Evolutionary conservation across 2,888 invertebrate species (phyloP).

Genomic region (Odontocolon sp.): DNA sequence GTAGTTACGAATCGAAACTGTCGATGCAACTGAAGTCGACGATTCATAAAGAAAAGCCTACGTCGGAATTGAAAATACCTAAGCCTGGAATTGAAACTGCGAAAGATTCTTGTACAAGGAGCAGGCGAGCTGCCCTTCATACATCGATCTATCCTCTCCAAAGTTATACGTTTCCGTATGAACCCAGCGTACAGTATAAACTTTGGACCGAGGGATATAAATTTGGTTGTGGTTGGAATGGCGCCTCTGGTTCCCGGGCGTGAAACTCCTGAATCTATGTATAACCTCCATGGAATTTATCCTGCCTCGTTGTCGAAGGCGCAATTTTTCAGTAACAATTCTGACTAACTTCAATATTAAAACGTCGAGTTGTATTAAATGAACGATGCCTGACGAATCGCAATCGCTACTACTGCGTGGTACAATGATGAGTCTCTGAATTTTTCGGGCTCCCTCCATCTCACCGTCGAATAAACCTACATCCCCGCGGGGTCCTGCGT

Average conservation of each 20-base stretch:
- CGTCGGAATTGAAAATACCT: too few relatives aligned
- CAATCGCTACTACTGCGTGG: not conserved
- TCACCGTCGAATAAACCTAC: slow-evolving; percentile 10
- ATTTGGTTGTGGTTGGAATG: slow-evolving; percentile 48
- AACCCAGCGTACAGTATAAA: slow-evolving; percentile 48
- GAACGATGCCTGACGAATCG: not conserved
- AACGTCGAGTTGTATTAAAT: not conserved
- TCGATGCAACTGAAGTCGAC: not conserved
- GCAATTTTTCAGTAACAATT: slow-evolving; percentile 42
- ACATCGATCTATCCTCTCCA: slow-evolving; percentile 30
- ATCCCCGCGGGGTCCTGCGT: slow-evolving; percentile 44
- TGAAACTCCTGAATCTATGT: slow-evolving; percentile 39
- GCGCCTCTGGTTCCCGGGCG: slow-evolving; percentile 28
- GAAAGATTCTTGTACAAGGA: slow-evolving; percentile 36
- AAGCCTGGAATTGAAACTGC: slow-evolving; percentile 17
- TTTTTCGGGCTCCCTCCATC: slow-evolving; percentile 10
- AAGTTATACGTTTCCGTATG: slow-evolving; percentile 52
- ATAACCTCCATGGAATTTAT: slow-evolving; percentile 41
- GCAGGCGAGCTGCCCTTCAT: slow-evolving; percentile 5
- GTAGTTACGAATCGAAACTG: not conserved
- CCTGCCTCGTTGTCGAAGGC: not conserved
- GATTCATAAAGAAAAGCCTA: slow-evolving; percentile 14
- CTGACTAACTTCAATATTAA: not conserved
- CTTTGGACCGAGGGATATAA: slow-evolving; percentile 51
- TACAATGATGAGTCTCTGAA: not conserved